Conservation (phyloP, 2,797 vertebrate genomes). For the Channallabes apus region DNA sequence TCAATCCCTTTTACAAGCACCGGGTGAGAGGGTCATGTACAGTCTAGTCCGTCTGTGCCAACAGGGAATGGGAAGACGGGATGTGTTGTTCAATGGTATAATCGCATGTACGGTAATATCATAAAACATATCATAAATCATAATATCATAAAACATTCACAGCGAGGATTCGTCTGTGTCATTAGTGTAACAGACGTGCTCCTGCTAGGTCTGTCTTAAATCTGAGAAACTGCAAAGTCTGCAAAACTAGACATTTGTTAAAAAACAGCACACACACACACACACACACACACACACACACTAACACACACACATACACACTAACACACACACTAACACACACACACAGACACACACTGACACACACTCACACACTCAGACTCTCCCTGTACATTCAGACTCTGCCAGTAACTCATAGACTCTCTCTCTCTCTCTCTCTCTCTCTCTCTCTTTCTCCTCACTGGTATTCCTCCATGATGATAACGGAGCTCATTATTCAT, state of each 20-base stretch:
- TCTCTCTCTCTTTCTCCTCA: slow-evolving; percentile 15
- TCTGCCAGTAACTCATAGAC: slow-evolving; percentile 45
- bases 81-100: slow-evolving; percentile 30
- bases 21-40: neutral
- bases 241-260: slow-evolving; percentile 28
- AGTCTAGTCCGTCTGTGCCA: slow-evolving; percentile 1
- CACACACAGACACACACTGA: too few relatives aligned
- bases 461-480: slow-evolving; percentile 57
- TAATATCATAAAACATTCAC: slow-evolving; percentile 33
- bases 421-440: neutral
- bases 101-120: slow-evolving; percentile 18
- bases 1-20: slow-evolving; percentile 30
- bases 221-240: slow-evolving; percentile 29
- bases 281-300: too few relatives aligned
- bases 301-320: too few relatives aligned
- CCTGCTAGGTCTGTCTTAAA: slow-evolving; percentile 16
- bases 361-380: slow-evolving; percentile 14
- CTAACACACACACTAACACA: too few relatives aligned
- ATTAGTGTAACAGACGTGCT: slow-evolving; percentile 30
- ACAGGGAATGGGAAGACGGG: slow-evolving; percentile 13
- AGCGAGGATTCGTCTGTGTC: slow-evolving; percentile 12
- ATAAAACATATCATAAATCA: slow-evolving; percentile 32
- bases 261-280: slow-evolving; percentile 15
- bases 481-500: slow-evolving; percentile 67
- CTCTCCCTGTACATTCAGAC: slow-evolving; percentile 44